Evolutionary conservation across 2,888 invertebrate genomes (phyloP), one percentile per base, ranked within the genome.

Genomic region (Crepidodera aurea): DNA sequence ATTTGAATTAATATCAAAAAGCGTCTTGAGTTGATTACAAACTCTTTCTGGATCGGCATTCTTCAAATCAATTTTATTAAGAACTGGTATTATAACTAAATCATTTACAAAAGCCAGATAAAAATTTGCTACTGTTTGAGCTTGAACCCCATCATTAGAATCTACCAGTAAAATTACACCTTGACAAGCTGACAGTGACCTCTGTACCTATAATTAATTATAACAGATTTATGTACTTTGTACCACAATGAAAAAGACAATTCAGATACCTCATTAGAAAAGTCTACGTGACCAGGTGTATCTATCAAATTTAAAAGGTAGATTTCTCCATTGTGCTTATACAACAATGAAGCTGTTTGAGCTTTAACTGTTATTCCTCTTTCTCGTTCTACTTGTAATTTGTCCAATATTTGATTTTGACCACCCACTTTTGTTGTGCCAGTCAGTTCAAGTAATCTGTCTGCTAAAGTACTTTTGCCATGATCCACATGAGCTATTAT

Each of bases 401-500:
- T 90, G 76, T 93, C 93, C 8, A 93, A 79, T 12, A 93, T 87
- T 82, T 93, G 93, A 55, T 86, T 84, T 69, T 86, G 84, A 22
- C 88, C 89, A 22, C 88, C 89, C 0, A 83, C 83, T 74, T 88
- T 86, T 58, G 92, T 88, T 0, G 89, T 90, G 69, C 96, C 97
- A 13, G 97, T 96, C 56, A 92, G 82, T 86, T 98, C 98, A 10
- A 99, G 81, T n/a, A 99, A 80, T 58, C 98, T 85, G 79, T 99
- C 98, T 0, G 98, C 97, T 60, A 99, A 82, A 0, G 98, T 99
- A 80, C 96, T 96, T 83, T 99, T 99, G 0, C 98, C 98, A 84
- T 98, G 98, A 80, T 99, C 98, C 1, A 99, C 93, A 82, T 99
- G 98, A n/a, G 98, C 98, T 66, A 99, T 95, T 74, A 99, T 98